Base-by-base conservation (phyloP, 1,140 invertebrate species). In the Apocrypta bakeri region DNA sequence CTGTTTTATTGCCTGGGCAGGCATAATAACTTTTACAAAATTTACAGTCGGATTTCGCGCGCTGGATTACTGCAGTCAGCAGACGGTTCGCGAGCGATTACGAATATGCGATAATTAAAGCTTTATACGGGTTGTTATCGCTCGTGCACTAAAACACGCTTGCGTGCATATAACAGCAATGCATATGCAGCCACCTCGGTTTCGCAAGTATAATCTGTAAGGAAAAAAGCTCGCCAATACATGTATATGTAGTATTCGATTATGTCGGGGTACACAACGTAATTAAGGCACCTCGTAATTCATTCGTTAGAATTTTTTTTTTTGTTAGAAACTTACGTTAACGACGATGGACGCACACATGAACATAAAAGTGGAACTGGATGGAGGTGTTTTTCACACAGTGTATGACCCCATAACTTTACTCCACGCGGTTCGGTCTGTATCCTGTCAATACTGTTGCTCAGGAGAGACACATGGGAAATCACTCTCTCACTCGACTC, bases 21-120 rank as follows among this genome's bases (percentile, higher is more conserved):
- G 24, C 24, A 68, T n/a, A 14, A 29, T 66, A 78, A 78, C 24
- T 78, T 68, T 78, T 78, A 31, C 11, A 29, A 14, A 29, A 66
- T 79, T 79, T 69, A 69, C 56, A 9, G 25, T 29, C 37, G 37
- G n/a, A 79, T 48, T 68, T 68, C 14, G 31, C 42, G 40, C 56
- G 12, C 42, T 27, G 37, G 14, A 68, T 78, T 40, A 40, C 11
- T 68, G 66, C 63, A 40, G 25, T 17, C 40, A 31, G 31, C 40
- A 69, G 37, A 48, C 17, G 11, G 31, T 71, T 12, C 64, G 3
- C 33, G 33, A 79, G 78, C 68, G 68, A 71, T 79, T 79, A 79
- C 78, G 71, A 71, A 78, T 78, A 69, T 68, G 64, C 29, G 71
- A 68, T 74, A 73, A 74, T 81, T 64, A 81, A 74, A 81, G 71